Evolutionary conservation across 1,140 invertebrate genomes (phyloP).

Genomic region (Drosophila baimaii): DNA sequence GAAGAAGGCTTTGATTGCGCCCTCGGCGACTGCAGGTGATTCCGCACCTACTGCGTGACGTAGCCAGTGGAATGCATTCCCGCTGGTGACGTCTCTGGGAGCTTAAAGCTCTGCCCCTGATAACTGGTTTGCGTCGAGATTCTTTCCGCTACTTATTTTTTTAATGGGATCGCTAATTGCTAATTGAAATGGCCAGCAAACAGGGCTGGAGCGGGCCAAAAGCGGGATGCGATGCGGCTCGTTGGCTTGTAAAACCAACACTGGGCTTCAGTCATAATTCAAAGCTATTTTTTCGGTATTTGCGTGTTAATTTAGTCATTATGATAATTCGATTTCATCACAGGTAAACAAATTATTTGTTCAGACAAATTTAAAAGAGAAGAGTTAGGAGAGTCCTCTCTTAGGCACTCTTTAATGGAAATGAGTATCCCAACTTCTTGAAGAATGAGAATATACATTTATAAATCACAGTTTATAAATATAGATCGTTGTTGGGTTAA

Average conservation of each 20-base stretch:
- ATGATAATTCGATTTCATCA: constrained; percentile 33
- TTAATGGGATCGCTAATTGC: constrained; percentile 57
- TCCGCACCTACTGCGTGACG: constrained; percentile 48
- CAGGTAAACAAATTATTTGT: not conserved
- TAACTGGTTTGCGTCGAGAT: constrained; percentile 40
- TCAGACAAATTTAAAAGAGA: not conserved
- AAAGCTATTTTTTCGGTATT: constrained; percentile 32
- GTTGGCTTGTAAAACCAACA: constrained; percentile 58
- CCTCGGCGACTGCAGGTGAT: constrained; percentile 8
- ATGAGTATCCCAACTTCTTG: not conserved
- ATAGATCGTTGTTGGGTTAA: no score
- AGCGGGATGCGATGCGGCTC: constrained; percentile 34
- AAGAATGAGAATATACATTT: not conserved
- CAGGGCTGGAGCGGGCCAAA: constrained; percentile 10
- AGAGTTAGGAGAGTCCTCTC: not conserved
- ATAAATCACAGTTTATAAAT: not conserved
- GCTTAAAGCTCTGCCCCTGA: constrained; percentile 41
- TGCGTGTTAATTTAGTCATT: constrained; percentile 59
- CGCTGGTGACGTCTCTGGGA: constrained; percentile 31
- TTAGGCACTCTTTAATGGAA: not conserved
- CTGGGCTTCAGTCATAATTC: constrained; percentile 15
- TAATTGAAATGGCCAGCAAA: constrained; percentile 28
- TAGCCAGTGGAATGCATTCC: constrained; percentile 39
- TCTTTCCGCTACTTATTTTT: constrained; percentile 44
- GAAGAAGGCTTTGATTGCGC: not conserved